Percentiles rank a stretch among this genome's conserved stretches.
These are phyloP conservation scores for Limnephilus lunatus DNA, from an alignment of 2,888 invertebrate species.

Conservation along the genomic window DNA sequence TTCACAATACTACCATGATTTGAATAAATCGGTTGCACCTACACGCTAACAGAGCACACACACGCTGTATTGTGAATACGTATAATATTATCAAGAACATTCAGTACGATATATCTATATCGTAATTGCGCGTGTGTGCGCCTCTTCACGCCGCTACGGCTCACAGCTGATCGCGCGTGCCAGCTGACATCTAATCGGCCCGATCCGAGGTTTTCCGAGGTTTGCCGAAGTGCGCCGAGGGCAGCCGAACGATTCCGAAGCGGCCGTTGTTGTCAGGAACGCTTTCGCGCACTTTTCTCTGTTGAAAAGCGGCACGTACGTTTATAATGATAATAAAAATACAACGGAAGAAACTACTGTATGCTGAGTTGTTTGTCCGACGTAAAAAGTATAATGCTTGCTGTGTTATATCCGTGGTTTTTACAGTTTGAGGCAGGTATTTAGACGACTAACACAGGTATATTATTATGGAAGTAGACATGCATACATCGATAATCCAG, in stretches of 20 bases:
- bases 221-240: not conserved
- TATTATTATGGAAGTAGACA: not conserved
- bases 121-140: not conserved
- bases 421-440: not conserved
- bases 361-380: not conserved
- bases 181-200: constrained; percentile 29
- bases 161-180: constrained; percentile 32
- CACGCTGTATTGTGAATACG: not conserved
- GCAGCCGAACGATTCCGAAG: constrained; percentile 8
- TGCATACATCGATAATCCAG: no score
- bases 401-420: not conserved
- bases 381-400: not conserved
- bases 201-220: constrained; percentile 23
- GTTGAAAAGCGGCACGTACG: not conserved
- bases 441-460: not conserved
- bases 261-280: not conserved
- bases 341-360: not conserved
- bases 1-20: not conserved
- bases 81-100: not conserved
- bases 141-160: not conserved
- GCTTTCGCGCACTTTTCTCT: constrained; percentile 36
- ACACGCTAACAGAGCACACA: not conserved
- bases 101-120: not conserved
- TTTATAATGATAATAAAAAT: not conserved
- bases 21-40: not conserved